Percentiles rank a stretch among this genome's conserved stretches.
Conservation (phyloP, 2,888 invertebrate genomes). For the Patella ulyssiponensis region DNA sequence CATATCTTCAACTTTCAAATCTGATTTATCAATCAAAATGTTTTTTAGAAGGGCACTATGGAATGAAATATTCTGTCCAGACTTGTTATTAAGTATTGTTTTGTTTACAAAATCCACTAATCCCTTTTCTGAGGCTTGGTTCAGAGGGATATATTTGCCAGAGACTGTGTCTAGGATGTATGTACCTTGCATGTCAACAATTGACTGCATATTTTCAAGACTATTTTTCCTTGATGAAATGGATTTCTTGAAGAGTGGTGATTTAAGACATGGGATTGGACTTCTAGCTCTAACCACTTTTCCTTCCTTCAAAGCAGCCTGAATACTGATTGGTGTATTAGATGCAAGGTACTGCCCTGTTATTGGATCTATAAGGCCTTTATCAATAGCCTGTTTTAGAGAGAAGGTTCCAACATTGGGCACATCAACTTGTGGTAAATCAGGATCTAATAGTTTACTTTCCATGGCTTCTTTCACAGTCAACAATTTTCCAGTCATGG, state of each 20-base stretch:
- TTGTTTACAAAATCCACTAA: slow-evolving; percentile 79
- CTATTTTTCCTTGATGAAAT: neutral
- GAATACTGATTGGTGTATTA: slow-evolving; percentile 17
- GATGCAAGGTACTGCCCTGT: slow-evolving; percentile 26
- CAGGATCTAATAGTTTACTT: slow-evolving; percentile 44
- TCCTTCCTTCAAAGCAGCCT: slow-evolving; percentile 18
- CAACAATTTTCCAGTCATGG: slow-evolving; percentile 49
- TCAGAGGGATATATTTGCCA: slow-evolving; percentile 84
- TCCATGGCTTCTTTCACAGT: slow-evolving; percentile 58
- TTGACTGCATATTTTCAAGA: neutral
- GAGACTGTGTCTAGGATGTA: slow-evolving; percentile 81
- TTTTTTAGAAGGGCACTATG: slow-evolving; percentile 86
- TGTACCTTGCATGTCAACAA: slow-evolving; percentile 42
- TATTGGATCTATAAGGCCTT: slow-evolving; percentile 79
- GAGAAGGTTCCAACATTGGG: slow-evolving; percentile 73
- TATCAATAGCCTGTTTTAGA: slow-evolving; percentile 88
- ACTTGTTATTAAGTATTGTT: slow-evolving; percentile 46
- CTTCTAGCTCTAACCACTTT: neutral
- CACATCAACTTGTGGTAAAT: slow-evolving; percentile 49
- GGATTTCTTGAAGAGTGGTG: neutral
- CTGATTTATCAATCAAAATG: slow-evolving; percentile 71
- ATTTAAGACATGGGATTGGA: neutral
- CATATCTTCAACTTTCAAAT: neutral
- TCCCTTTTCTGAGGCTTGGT: slow-evolving; percentile 85
- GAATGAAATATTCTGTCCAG: slow-evolving; percentile 80